Evolutionary conservation across 2,797 vertebrate species (phyloP).

Genomic region (Novumbra hubbsi): DNA sequence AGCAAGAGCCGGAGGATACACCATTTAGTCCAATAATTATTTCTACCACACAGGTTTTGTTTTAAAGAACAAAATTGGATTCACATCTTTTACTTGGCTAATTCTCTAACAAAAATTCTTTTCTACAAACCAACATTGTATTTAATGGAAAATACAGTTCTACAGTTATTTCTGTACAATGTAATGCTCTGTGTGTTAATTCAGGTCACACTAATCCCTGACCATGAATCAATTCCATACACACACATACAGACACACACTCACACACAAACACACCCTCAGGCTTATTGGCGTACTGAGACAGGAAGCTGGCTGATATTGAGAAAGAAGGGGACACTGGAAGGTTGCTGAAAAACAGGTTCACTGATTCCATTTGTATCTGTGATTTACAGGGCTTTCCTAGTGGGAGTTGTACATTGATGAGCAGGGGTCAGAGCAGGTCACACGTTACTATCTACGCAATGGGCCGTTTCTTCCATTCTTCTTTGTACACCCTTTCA

Average conservation of each 20-base stretch:
- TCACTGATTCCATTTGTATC: too few relatives aligned
- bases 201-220: constrained; percentile 31
- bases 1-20: neutral
- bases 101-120: neutral
- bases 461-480: too few relatives aligned
- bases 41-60: neutral
- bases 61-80: neutral
- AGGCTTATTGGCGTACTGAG: neutral
- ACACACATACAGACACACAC: neutral
- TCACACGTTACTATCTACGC: too few relatives aligned
- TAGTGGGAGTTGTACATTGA: too few relatives aligned
- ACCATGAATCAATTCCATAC: constrained; percentile 37
- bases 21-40: neutral
- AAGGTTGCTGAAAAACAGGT: too few relatives aligned
- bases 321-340: too few relatives aligned
- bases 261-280: neutral
- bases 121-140: neutral
- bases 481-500: too few relatives aligned
- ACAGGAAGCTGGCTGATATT: too few relatives aligned
- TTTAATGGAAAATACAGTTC: neutral
- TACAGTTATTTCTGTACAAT: neutral
- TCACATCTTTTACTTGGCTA: neutral
- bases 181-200: constrained; percentile 24
- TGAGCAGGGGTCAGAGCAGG: too few relatives aligned
- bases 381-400: too few relatives aligned